Conservation (phyloP, 2,797 vertebrate genomes). For the Lagorchestes hirsutus region DNA sequence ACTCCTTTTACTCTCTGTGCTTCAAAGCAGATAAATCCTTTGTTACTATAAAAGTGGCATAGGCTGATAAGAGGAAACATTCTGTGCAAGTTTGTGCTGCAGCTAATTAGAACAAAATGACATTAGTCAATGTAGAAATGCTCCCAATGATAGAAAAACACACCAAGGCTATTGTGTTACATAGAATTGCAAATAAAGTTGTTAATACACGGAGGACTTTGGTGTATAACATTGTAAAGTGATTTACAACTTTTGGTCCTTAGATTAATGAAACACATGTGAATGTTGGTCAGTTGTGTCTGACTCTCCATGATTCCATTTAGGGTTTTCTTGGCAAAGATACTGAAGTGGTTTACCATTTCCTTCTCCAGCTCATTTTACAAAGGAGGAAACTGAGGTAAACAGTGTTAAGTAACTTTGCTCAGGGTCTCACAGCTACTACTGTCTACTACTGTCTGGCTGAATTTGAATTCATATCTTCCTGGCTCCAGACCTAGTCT, state of each 20-base stretch:
- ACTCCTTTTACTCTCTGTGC: constrained; percentile 8
- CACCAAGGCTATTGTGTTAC: not conserved
- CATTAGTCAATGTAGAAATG: not conserved
- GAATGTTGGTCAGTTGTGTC: not conserved
- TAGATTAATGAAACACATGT: not conserved
- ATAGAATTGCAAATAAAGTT: not conserved
- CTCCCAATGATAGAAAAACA: constrained; percentile 28
- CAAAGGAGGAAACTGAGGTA: not conserved
- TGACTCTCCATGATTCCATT: not conserved
- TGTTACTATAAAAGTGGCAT: not conserved
- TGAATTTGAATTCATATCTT: not conserved
- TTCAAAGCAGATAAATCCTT: not conserved
- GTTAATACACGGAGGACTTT: not conserved
- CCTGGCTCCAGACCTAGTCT: not conserved
- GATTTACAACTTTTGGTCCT: not conserved
- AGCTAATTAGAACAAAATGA: not conserved
- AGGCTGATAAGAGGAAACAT: constrained; percentile 12
- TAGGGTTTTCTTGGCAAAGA: not conserved
- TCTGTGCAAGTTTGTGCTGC: not conserved
- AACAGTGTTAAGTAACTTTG: not conserved
- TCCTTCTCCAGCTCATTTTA: not conserved
- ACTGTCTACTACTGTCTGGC: not conserved
- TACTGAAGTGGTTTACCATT: not conserved
- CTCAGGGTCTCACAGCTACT: not conserved
- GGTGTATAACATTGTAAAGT: not conserved